A percentile compares a stretch with the other conserved stretches of the same genome.
Evolutionary conservation across 1,140 invertebrate species (phyloP).

Genomic region (Ceratina calcarata): DNA sequence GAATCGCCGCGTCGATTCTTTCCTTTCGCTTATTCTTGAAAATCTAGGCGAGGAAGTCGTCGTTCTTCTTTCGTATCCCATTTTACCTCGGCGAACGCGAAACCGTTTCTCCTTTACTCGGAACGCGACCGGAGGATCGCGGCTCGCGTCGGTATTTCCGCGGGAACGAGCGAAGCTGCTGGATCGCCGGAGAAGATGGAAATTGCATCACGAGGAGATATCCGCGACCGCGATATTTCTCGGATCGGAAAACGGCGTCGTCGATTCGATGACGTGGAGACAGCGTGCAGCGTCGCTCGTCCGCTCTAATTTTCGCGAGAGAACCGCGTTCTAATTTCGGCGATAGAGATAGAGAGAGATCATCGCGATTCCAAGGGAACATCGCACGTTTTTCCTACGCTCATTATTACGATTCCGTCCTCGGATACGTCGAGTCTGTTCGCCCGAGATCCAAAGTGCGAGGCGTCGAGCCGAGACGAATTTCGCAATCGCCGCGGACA

Average conservation of each 20-base stretch:
- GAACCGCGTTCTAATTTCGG: slow-evolving; percentile 77
- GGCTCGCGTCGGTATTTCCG: no score
- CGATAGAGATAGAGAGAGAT: slow-evolving; percentile 68
- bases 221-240: neutral
- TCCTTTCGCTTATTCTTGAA: neutral
- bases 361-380: slow-evolving; percentile 15
- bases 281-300: slow-evolving; percentile 27
- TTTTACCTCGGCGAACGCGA: no score
- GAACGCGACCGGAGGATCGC: no score
- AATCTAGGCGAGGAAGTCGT: no score
- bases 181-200: neutral
- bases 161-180: no score
- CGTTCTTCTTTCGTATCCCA: no score
- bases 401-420: neutral
- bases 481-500: no score
- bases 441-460: no score
- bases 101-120: no score
- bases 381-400: neutral
- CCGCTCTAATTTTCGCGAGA: slow-evolving; percentile 77
- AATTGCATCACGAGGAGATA: neutral
- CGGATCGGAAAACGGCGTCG: neutral
- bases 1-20: neutral
- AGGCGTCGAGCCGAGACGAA: no score
- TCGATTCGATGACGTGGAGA: slow-evolving; percentile 14
- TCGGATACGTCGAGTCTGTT: neutral